Conservation (phyloP, 2,797 vertebrate genomes). For the Falco cherrug region DNA sequence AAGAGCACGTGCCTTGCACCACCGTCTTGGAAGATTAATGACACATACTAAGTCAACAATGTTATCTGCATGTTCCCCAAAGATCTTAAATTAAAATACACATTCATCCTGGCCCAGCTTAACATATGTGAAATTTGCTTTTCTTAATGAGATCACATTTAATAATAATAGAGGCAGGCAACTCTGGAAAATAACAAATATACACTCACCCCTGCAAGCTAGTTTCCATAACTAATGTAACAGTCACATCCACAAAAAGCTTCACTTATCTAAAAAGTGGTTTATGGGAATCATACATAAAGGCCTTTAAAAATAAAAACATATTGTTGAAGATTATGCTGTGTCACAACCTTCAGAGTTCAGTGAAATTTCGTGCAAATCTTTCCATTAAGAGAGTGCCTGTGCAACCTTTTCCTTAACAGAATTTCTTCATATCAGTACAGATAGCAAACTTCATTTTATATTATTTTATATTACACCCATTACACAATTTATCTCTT, state of each 20-base stretch:
- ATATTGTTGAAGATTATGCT: not conserved
- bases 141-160: conserved; percentile 27
- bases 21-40: conserved; percentile 27
- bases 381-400: not conserved
- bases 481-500: not conserved
- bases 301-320: conserved; percentile 23
- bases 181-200: conserved; percentile 36
- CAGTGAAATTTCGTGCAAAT: not conserved
- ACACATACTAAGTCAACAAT: conserved; percentile 28
- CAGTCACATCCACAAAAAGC: conserved; percentile 1
- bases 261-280: not conserved
- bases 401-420: not conserved
- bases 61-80: conserved; percentile 10
- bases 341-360: not conserved
- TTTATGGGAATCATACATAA: not conserved
- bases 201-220: not conserved
- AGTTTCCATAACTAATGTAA: not conserved
- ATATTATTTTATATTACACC: not conserved
- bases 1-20: not conserved
- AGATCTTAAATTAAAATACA: conserved; percentile 49
- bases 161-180: not conserved
- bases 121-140: conserved; percentile 23
- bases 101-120: not conserved
- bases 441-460: not conserved
- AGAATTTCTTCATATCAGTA: not conserved